Evolutionary conservation across 2,797 vertebrate genomes (phyloP), one percentile per base, ranked within the genome.

Genomic region (Propithecus perrieri): DNA sequence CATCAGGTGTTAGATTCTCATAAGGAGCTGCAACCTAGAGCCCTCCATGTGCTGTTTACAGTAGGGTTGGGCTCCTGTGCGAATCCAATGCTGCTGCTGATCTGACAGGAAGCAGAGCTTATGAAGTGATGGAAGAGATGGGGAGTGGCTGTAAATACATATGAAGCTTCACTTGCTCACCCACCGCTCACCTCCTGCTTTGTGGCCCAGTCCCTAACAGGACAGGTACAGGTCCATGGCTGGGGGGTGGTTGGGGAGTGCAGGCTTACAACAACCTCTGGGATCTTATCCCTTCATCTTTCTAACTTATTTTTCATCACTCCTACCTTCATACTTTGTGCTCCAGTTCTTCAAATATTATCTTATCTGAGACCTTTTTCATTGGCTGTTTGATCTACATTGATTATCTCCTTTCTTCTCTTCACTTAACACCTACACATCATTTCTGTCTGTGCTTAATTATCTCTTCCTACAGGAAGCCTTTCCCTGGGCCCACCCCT

Each of bases 101-200:
- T 22, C 20, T 22, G 55, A 24, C 55, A 55, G 55, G 55, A 55
- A 2, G 55, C 20, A 8, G 22, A 22, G 53, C 53, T 55, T 3
- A 55, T 3, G 20, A 1, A 6, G 17, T 18, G 50, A 18, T 53
- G 50, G 0, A 0, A 24, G 55, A 3, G 9, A 57, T 57, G 55
- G 55, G 55, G 9, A 57, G 9, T 0, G 4, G 22, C 22, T 57
- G 55, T 11, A 26, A 57, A 26, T 10, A 4, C 55, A 57, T 24
- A 57, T 0, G 55, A 4, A 26, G 55, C 55, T 11, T 57, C 55
- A 1, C 24, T 57, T 10, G 24, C 55, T 10, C 1, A 0, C 9
- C 55, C 55, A 9, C 55, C 1, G 7, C 55, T 26, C 55, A 57
- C 55, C 55, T 57, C 55, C 55, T 24, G 9, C 55, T 57, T 9